A percentile compares a stretch with the other conserved stretches of the same genome.
phyloP scores from a whole-genome alignment of 1,140 invertebrate genomes.

The Anoplophora glabripennis region DNA sequence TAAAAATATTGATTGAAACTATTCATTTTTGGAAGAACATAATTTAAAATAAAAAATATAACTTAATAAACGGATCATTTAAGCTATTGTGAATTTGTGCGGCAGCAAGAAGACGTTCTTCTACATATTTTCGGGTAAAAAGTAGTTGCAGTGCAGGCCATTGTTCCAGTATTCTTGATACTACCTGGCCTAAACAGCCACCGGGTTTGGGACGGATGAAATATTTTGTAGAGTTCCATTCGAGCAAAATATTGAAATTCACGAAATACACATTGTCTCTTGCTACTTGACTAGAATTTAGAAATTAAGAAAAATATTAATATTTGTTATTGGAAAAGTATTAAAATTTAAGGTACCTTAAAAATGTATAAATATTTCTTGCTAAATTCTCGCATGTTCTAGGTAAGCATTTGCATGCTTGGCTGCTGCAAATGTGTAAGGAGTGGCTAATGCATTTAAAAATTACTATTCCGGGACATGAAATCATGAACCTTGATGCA shows the following conservation, averaged over 20 bases:
- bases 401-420: too few species aligned
- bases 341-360: too few species aligned
- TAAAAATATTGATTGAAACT: conserved; percentile 11
- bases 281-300: too few species aligned
- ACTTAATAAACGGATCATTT: conserved; percentile 8
- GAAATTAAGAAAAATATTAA: too few species aligned
- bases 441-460: too few species aligned
- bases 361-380: too few species aligned
- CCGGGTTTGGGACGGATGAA: conserved; percentile 20
- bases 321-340: too few species aligned
- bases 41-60: conserved; percentile 14
- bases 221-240: conserved; percentile 17
- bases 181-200: conserved; percentile 20
- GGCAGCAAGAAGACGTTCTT: background rate
- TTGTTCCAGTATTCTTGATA: conserved; percentile 15
- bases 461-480: too few species aligned
- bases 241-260: conserved; percentile 18
- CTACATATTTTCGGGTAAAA: conserved; percentile 10
- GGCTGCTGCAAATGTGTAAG: too few species aligned
- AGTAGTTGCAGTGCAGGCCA: conserved; percentile 11
- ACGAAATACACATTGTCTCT: conserved; percentile 33
- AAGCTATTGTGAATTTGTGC: conserved; percentile 10
- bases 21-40: conserved; percentile 12
- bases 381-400: too few species aligned
- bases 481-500: too few species aligned